phyloP scores from a whole-genome alignment of 2,888 invertebrate species.

The Calameuta idolon region DNA sequence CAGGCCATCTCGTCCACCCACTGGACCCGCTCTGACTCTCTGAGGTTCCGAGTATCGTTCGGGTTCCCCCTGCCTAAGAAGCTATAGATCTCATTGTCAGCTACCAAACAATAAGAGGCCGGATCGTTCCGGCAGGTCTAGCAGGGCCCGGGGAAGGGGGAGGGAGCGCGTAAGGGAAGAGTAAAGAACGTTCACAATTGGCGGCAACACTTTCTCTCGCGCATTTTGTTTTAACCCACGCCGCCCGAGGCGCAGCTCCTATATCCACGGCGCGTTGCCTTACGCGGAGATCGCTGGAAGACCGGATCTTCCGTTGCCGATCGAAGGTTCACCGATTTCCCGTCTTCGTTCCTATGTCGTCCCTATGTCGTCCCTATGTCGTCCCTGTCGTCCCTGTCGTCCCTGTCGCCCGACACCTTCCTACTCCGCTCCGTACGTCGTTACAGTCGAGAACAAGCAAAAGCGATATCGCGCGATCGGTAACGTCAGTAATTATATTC shows the following conservation, averaged over 20 bases:
- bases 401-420: neutral
- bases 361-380: no score
- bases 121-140: constrained; percentile 10
- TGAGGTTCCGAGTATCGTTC: constrained; percentile 2
- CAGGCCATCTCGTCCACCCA: constrained; percentile 43
- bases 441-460: neutral
- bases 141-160: neutral
- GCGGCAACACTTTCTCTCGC: constrained; percentile 3
- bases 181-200: neutral
- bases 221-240: neutral
- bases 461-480: constrained; percentile 39
- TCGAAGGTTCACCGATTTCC: neutral
- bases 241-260: neutral
- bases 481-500: constrained; percentile 48
- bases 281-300: neutral
- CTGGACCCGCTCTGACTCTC: neutral
- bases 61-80: neutral
- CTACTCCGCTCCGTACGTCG: neutral
- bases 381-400: no score
- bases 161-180: neutral
- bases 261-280: neutral
- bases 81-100: constrained; percentile 7
- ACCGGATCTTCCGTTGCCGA: neutral
- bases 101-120: constrained; percentile 5
- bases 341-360: no score